Conservation (phyloP, 1,140 invertebrate genomes). For the Drosophila rufa region DNA sequence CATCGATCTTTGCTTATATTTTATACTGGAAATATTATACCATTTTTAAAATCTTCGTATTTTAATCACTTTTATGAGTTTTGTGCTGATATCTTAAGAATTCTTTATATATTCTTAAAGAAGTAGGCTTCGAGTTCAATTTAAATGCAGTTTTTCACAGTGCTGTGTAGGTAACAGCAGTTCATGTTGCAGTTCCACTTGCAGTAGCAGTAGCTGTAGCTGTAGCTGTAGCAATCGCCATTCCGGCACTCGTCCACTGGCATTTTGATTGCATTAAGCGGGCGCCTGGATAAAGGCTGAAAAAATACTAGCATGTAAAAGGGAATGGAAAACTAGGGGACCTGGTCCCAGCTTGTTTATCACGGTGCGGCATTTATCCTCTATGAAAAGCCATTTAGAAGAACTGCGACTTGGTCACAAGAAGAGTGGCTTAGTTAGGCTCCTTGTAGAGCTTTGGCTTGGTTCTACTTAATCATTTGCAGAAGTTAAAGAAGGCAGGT, state of each 20-base stretch:
- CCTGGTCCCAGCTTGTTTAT: slow-evolving; percentile 9
- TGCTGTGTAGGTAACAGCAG: slow-evolving; percentile 10
- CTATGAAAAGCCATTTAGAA: slow-evolving; percentile 20
- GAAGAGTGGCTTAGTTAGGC: slow-evolving; percentile 17
- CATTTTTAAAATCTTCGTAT: rapidly evolving
- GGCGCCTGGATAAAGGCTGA: slow-evolving; percentile 23
- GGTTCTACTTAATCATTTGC: slow-evolving; percentile 5
- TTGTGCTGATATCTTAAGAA: not conserved
- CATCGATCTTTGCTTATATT: not conserved
- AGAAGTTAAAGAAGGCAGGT: not conserved
- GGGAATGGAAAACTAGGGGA: slow-evolving; percentile 13
- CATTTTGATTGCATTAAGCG: slow-evolving; percentile 62
- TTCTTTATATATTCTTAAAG: not conserved
- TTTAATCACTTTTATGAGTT: not conserved
- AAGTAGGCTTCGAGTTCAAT: not conserved
- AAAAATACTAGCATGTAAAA: slow-evolving; percentile 16
- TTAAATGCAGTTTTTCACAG: slow-evolving; percentile 5
- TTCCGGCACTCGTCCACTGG: slow-evolving; percentile 36
- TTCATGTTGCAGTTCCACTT: slow-evolving; percentile 8
- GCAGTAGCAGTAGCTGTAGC: not conserved
- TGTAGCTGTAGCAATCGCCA: slow-evolving; percentile 29
- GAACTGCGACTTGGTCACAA: not conserved
- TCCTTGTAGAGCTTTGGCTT: slow-evolving; percentile 1
- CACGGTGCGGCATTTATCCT: slow-evolving; percentile 16
- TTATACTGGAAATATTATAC: too few species aligned